A percentile compares a stretch with the other conserved stretches of the same genome.
These are phyloP conservation scores for Leucosticte australis DNA, from an alignment of 2,113 vertebrate species.

Conservation along the genomic window DNA sequence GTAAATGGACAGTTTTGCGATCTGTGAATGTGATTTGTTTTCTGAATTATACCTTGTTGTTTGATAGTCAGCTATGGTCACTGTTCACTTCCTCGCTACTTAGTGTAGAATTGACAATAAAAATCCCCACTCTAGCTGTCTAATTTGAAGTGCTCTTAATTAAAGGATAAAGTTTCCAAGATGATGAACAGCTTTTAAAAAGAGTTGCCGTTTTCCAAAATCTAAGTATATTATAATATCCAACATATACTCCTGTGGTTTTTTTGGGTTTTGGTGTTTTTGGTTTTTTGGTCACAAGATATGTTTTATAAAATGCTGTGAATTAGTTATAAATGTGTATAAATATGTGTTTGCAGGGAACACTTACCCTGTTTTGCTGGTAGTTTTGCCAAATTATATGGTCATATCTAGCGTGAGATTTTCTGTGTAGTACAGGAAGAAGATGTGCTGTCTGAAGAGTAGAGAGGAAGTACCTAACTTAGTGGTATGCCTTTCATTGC, in stretches of 20 bases:
- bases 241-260: neutral
- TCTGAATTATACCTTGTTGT: neutral
- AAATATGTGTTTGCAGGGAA: neutral
- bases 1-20: neutral
- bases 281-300: neutral
- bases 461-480: neutral
- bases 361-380: neutral
- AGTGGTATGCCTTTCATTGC: neutral
- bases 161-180: neutral
- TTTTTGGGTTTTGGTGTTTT: neutral
- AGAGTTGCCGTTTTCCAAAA: neutral
- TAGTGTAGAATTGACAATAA: neutral
- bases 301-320: neutral
- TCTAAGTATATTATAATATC: neutral
- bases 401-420: neutral
- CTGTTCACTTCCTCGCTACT: neutral
- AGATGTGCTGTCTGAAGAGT: neutral
- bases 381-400: neutral
- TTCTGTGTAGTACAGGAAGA: neutral
- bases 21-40: neutral
- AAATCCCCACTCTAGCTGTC: neutral
- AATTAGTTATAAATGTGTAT: neutral
- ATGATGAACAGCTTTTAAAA: neutral
- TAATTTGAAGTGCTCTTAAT: neutral
- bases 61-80: neutral